phyloP scores from a whole-genome alignment of 2,113 vertebrate species.

The Onychorhynchus coronatus region DNA sequence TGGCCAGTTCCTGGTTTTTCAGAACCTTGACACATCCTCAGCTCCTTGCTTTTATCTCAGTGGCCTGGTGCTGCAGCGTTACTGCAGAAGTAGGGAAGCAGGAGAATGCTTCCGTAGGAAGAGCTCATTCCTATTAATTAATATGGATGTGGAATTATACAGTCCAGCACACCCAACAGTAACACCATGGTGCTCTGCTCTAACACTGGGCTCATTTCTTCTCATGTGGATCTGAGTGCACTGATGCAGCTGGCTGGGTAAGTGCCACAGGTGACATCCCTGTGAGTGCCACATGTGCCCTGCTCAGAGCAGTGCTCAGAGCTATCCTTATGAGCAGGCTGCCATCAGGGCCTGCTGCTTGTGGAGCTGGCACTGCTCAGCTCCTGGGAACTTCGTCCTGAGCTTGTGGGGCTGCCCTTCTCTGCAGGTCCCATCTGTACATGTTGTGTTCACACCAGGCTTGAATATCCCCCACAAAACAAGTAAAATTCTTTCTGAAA shows the following conservation, averaged over 20 bases:
- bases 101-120: not conserved
- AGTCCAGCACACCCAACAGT: not conserved
- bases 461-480: not conserved
- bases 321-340: fast-evolving
- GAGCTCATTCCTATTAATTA: not conserved
- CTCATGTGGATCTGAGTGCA: not conserved
- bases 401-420: not conserved
- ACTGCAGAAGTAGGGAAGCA: not conserved
- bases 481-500: not conserved
- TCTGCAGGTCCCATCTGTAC: not conserved
- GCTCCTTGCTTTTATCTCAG: not conserved
- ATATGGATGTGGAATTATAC: not conserved
- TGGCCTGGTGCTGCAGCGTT: not conserved
- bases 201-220: not conserved
- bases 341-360: not conserved
- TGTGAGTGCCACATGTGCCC: too few species aligned
- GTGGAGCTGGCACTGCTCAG: too few species aligned
- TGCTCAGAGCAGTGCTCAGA: not conserved
- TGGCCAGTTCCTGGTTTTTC: not conserved
- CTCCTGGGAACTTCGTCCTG: fast-evolving
- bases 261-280: not conserved
- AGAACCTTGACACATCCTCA: not conserved
- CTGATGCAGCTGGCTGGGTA: not conserved
- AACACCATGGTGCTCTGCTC: not conserved
- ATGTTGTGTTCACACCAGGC: fast-evolving